These are phyloP conservation scores for Zaprionus africanus DNA, from an alignment of 1,140 invertebrate species.

Conservation along the genomic window DNA sequence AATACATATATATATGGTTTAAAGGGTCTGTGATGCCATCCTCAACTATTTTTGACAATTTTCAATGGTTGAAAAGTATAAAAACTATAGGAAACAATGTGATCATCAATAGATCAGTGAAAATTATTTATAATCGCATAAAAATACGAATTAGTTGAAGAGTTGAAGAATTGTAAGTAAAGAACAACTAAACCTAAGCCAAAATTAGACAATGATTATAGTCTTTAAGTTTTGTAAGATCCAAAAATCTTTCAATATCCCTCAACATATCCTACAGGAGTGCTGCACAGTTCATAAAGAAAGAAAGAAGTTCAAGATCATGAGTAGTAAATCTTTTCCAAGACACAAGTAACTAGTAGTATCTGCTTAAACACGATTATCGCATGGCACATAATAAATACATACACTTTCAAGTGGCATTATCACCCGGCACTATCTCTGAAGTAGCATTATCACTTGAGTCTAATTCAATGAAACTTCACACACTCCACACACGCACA, in stretches of 20 bases:
- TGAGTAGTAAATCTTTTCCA: not conserved
- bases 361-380: slow-evolving; percentile 7
- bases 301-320: slow-evolving; percentile 6
- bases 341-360: not conserved
- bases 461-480: slow-evolving; percentile 11
- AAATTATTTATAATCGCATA: no score
- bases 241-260: not conserved
- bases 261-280: not conserved
- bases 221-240: not conserved
- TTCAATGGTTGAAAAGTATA: no score
- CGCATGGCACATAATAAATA: not conserved
- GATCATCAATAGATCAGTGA: no score
- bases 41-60: no score
- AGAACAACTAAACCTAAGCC: not conserved
- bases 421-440: not conserved
- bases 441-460: not conserved
- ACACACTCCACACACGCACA: not conserved
- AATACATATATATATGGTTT: no score
- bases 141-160: no score
- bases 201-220: not conserved
- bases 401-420: not conserved
- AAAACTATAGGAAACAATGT: no score
- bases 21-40: no score
- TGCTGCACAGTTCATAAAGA: not conserved
- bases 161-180: not conserved